Conservation (phyloP, 2,113 vertebrate species). For the Phrynocephalus versicolor region DNA sequence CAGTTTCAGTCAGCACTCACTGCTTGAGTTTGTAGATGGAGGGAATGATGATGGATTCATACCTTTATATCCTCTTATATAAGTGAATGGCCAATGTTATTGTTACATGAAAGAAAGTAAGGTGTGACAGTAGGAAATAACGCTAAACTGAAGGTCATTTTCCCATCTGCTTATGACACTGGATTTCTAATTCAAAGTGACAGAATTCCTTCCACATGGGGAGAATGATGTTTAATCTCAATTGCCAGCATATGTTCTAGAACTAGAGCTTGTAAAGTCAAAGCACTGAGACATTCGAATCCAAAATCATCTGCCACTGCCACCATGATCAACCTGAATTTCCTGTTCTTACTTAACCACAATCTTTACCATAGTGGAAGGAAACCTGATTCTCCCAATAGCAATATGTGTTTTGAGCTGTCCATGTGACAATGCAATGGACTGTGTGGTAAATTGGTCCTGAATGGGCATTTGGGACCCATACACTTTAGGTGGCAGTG, state of each 20-base stretch:
- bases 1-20: neutral
- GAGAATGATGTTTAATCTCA: neutral
- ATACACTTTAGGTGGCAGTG: neutral
- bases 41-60: neutral
- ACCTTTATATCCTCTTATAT: neutral
- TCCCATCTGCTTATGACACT: neutral
- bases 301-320: neutral
- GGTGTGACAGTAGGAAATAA: neutral
- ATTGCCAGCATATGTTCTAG: neutral
- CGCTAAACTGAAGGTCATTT: neutral
- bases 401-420: neutral
- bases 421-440: neutral
- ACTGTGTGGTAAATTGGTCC: too few relatives aligned
- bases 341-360: neutral
- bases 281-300: neutral
- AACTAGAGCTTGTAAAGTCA: neutral
- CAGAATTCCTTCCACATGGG: neutral
- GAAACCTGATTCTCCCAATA: neutral
- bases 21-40: neutral
- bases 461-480: neutral
- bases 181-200: neutral
- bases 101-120: neutral
- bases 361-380: neutral
- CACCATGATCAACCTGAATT: neutral
- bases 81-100: neutral